These are phyloP conservation scores for Drosophila aldrichi DNA, from an alignment of 2,888 invertebrate genomes.

Conservation along the genomic window DNA sequence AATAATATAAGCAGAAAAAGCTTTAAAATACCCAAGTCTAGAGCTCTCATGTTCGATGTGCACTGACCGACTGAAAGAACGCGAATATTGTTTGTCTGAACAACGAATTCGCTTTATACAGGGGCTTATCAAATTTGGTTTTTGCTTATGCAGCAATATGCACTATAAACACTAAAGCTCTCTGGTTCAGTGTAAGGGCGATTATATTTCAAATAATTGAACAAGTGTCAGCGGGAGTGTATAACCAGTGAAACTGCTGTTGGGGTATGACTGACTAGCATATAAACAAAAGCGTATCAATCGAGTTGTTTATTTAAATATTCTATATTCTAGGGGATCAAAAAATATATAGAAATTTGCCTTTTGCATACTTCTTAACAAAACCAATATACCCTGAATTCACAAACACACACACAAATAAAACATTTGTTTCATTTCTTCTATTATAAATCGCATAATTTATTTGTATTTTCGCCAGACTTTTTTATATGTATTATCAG, in stretches of 20 bases:
- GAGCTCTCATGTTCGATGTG: not conserved
- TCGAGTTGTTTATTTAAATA: too few relatives aligned
- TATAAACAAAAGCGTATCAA: too few relatives aligned
- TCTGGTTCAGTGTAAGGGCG: not conserved
- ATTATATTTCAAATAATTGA: not conserved
- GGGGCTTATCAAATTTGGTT: not conserved
- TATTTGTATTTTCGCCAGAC: constrained; percentile 5
- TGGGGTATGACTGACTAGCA: too few relatives aligned
- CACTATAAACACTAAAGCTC: not conserved
- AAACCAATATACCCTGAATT: not conserved
- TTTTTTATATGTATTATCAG: not conserved
- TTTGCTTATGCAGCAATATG: not conserved
- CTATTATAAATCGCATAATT: constrained; percentile 1
- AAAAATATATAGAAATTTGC: not conserved
- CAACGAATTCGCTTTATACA: not conserved
- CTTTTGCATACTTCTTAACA: not conserved
- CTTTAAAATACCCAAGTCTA: not conserved
- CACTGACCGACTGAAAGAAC: not conserved
- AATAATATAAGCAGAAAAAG: not conserved
- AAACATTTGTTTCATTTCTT: not conserved
- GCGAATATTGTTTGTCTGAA: not conserved
- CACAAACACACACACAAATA: not conserved
- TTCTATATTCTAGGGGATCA: too few relatives aligned
- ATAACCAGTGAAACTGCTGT: not conserved
- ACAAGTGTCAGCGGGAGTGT: not conserved